These are phyloP conservation scores for Siniperca knerii DNA, from an alignment of 2,113 vertebrate species.

Conservation along the genomic window DNA sequence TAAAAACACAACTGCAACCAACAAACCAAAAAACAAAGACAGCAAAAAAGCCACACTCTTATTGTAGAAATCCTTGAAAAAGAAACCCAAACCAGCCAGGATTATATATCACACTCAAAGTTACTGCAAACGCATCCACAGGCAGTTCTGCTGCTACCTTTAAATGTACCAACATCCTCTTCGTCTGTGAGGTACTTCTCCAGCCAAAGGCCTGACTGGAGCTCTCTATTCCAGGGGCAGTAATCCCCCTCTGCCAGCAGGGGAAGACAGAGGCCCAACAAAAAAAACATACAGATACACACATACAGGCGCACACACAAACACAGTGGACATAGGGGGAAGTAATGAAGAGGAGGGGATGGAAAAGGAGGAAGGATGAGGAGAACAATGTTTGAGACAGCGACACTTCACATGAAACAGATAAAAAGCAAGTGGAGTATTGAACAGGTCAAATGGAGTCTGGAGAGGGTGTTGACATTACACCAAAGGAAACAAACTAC, in stretches of 20 bases:
- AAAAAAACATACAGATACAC: slow-evolving; percentile 53
- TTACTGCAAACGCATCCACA: slow-evolving; percentile 76
- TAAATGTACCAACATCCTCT: slow-evolving; percentile 92
- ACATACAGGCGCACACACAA: slow-evolving; percentile 46
- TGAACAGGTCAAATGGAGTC: not conserved
- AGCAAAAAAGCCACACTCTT: slow-evolving; percentile 36
- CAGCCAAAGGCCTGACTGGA: slow-evolving; percentile 92
- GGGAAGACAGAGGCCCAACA: slow-evolving; percentile 85
- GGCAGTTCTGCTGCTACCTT: slow-evolving; percentile 91
- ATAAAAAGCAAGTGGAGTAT: slow-evolving; percentile 17
- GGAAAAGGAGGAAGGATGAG: slow-evolving; percentile 35
- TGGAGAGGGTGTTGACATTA: not conserved
- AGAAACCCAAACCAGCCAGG: slow-evolving; percentile 57
- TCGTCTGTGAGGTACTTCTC: slow-evolving; percentile 88
- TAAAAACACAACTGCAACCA: slow-evolving; percentile 42
- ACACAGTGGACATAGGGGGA: slow-evolving; percentile 32
- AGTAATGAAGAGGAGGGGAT: slow-evolving; percentile 28
- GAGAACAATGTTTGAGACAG: slow-evolving; percentile 36
- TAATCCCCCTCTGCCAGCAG: slow-evolving; percentile 95
- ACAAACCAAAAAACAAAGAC: slow-evolving; percentile 20
- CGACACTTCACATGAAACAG: slow-evolving; percentile 36
- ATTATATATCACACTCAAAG: slow-evolving; percentile 47
- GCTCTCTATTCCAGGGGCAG: slow-evolving; percentile 93
- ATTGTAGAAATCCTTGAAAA: slow-evolving; percentile 29
- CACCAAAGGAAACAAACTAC: not conserved